Base-by-base conservation (phyloP, 2,888 invertebrate genomes). In the Xestobium rufovillosum region DNA sequence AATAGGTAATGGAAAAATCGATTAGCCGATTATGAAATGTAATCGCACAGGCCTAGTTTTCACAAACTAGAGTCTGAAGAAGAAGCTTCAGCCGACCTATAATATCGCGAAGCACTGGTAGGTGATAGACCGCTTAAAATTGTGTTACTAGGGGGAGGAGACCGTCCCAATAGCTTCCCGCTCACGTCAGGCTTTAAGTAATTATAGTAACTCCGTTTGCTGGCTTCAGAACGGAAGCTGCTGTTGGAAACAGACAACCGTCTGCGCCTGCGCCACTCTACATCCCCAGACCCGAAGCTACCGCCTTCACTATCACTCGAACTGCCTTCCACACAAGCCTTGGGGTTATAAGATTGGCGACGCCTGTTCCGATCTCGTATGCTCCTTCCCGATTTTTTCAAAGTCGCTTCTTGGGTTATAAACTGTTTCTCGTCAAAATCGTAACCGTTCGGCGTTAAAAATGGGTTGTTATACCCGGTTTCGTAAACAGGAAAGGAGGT, bases 331-430 rank as follows among this genome's bases (percentile, higher is more conserved):
- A 70, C 70, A 37, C 69, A 61, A 3, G 69, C 69, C 51, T 70
- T 68, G 14, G 75, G 75, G 60, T 75, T 75, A 50, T 75, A 75
- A 44, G 73, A 73, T 44, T 74, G 66, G 8, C 75, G 61, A 3
- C 70, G 57, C 8, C 68, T 56, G 26, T 74, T 75, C 26, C 75
- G 65, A 34, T 75, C 74, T 33, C 70, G 65, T 25, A 73, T 64
- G 29, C 72, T 72, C 31, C 71, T 69, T 3, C 63, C 60, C 30
- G 51, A 53, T 36, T 49, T 50, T 36, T 55, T 55, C 28, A 59
- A 57, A 56, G 53, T 63, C 58, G 53, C 55, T 28, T 58, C 56
- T 15, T 53, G 56, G n/a, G n/a, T n/a, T n/a, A n/a, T n/a, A n/a
- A n/a, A n/a, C n/a, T n/a, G n/a, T n/a, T n/a, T n/a, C n/a, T n/a